phyloP scores from a whole-genome alignment of 2,888 invertebrate genomes.

The Megamerina dolium region DNA sequence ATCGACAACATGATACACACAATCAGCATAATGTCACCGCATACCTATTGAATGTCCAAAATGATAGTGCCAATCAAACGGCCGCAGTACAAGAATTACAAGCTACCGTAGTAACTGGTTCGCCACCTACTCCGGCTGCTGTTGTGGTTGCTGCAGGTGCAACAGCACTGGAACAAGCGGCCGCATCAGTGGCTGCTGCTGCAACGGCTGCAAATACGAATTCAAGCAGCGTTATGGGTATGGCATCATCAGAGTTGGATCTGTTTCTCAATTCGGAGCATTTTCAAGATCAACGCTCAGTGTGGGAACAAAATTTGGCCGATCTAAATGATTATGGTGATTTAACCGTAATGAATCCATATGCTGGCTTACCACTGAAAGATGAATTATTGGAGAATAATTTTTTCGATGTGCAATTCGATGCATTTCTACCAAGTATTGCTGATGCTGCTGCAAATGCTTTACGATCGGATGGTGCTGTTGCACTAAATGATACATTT shows the following conservation, averaged over 20 bases:
- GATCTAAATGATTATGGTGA: conserved; percentile 55
- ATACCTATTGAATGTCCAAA: conserved; percentile 57
- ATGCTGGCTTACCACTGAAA: conserved; percentile 44
- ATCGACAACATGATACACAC: conserved; percentile 56
- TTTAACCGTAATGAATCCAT: conserved; percentile 30
- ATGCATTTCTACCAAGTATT: conserved; percentile 32
- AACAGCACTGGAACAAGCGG: conserved; percentile 15
- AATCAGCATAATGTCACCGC: conserved; percentile 55
- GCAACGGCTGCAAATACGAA: conserved; percentile 17
- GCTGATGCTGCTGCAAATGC: conserved; percentile 12
- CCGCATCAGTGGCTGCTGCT: conserved; percentile 16
- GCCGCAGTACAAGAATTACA: conserved; percentile 40
- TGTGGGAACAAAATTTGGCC: conserved; percentile 56
- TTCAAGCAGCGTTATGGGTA: conserved; percentile 11
- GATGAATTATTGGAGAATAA: conserved; percentile 45
- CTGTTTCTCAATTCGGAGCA: conserved; percentile 44
- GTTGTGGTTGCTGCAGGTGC: conserved; percentile 15
- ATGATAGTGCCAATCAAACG: conserved; percentile 35
- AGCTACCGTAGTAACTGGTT: conserved; percentile 15
- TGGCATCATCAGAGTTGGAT: conserved; percentile 30
- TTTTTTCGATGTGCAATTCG: conserved; percentile 32
- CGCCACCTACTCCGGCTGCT: conserved; percentile 12
- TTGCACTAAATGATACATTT: conserved; percentile 36
- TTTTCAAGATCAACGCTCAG: conserved; percentile 46
- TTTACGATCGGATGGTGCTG: conserved; percentile 17